phyloP scores from a whole-genome alignment of 2,113 vertebrate genomes.

The Boulengeromyrus knoepffleri region DNA sequence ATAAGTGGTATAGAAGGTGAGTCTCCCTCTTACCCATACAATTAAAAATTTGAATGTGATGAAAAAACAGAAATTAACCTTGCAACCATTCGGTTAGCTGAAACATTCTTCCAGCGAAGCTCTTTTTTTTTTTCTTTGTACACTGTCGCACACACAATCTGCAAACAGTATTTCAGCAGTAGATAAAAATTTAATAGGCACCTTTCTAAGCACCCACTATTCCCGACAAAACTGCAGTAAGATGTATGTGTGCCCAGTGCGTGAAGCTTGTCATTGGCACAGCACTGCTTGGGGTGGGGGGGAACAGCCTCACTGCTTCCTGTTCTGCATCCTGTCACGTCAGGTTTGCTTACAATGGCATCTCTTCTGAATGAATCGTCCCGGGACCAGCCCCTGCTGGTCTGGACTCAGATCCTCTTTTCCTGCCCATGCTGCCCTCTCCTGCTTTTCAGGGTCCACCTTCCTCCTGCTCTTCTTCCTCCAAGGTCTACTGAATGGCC shows the following conservation, averaged over 20 bases:
- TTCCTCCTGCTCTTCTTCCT: background rate
- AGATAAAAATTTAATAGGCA: background rate
- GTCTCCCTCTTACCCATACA: background rate
- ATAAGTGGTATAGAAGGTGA: background rate
- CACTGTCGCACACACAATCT: background rate
- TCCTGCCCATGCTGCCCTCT: background rate
- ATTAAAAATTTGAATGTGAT: background rate
- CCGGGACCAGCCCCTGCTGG: background rate
- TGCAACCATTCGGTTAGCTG: background rate
- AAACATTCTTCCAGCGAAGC: background rate
- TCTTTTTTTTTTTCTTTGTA: background rate
- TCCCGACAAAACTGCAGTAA: slow-evolving; percentile 11
- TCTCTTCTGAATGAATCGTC: background rate
- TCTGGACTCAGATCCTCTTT: background rate
- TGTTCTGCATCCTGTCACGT: slow-evolving; percentile 17
- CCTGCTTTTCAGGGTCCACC: slow-evolving; percentile 24
- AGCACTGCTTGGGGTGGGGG: slow-evolving; percentile 32
- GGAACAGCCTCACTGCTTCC: background rate
- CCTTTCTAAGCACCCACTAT: background rate
- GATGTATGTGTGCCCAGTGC: slow-evolving; percentile 27
- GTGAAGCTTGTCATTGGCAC: slow-evolving; percentile 34
- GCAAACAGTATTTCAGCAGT: background rate
- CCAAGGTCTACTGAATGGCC: background rate
- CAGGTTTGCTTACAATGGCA: slow-evolving; percentile 26
- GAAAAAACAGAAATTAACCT: background rate